These are phyloP conservation scores for Rallus crepitans DNA, from an alignment of 2,797 vertebrate species.

Conservation along the genomic window DNA sequence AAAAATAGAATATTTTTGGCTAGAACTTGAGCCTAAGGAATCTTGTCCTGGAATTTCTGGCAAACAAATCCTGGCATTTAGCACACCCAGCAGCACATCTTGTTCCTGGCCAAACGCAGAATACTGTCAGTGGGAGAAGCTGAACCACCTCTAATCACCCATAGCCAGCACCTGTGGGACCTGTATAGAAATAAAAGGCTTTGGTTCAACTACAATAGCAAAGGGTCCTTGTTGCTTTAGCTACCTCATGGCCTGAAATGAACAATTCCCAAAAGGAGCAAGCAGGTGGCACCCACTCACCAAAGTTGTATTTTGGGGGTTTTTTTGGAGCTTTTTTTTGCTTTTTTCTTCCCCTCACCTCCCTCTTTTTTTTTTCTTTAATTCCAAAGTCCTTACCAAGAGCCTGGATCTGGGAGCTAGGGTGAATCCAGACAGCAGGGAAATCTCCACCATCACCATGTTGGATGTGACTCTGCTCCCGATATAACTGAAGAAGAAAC, in stretches of 20 bases:
- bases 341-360: too few species aligned
- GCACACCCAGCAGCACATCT: not conserved
- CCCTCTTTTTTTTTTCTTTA: too few species aligned
- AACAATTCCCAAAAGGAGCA: not conserved
- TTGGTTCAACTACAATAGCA: not conserved
- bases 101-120: not conserved
- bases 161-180: not conserved
- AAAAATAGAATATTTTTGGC: not conserved
- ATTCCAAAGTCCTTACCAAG: slow-evolving; percentile 17
- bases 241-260: not conserved
- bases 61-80: not conserved
- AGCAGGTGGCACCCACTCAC: not conserved
- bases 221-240: not conserved
- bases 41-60: not conserved
- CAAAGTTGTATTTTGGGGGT: not conserved
- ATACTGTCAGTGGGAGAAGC: not conserved
- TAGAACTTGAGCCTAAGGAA: not conserved
- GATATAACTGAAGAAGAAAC: slow-evolving; percentile 51
- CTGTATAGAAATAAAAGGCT: not conserved
- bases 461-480: slow-evolving; percentile 74
- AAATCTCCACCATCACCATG: slow-evolving; percentile 76
- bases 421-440: slow-evolving; percentile 66
- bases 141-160: not conserved
- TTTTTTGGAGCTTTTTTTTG: not conserved
- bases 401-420: slow-evolving; percentile 2